These are phyloP conservation scores for Corythaixoides concolor DNA, from an alignment of 2,113 vertebrate genomes.

Conservation along the genomic window DNA sequence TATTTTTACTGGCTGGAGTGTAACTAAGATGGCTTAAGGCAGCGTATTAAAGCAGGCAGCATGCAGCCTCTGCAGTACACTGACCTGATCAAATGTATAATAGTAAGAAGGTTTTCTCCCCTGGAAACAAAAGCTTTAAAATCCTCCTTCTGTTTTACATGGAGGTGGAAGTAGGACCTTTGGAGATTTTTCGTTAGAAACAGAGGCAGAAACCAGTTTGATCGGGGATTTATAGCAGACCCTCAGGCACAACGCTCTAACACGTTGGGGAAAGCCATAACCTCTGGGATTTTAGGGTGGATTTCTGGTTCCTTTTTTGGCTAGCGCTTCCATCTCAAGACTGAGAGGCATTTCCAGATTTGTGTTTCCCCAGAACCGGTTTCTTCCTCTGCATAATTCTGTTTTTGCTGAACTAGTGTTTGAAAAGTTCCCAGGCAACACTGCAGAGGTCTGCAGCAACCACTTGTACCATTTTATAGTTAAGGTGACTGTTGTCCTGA, in stretches of 20 bases:
- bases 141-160: background rate
- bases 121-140: background rate
- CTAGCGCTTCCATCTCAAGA: background rate
- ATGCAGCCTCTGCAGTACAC: background rate
- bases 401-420: background rate
- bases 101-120: background rate
- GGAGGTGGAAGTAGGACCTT: background rate
- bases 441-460: background rate
- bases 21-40: background rate
- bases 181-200: background rate
- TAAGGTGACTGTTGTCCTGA: background rate
- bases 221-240: background rate
- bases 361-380: background rate
- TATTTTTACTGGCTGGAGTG: background rate
- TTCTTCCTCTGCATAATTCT: background rate
- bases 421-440: background rate
- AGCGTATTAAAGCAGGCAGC: background rate
- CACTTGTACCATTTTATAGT: background rate
- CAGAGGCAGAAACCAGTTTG: background rate
- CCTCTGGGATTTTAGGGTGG: background rate
- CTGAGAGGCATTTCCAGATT: background rate
- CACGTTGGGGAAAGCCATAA: rapidly evolving
- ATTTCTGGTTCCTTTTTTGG: background rate
- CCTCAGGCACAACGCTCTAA: background rate
- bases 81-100: background rate